These are phyloP conservation scores for Arenicola marina DNA, from an alignment of 2,888 invertebrate genomes.

Conservation along the genomic window DNA sequence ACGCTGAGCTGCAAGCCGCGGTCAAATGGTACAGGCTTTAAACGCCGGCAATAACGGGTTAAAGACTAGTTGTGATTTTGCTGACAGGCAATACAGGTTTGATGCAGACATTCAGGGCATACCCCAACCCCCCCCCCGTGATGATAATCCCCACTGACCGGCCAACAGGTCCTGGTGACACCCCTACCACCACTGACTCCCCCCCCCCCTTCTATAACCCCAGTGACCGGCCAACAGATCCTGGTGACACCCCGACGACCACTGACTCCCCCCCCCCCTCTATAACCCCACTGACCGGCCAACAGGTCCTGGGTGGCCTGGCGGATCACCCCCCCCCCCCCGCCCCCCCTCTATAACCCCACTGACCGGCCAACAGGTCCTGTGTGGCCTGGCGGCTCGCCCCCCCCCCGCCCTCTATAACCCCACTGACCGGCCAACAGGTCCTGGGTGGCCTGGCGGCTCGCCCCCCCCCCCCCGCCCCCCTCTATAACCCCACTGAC, in stretches of 20 bases:
- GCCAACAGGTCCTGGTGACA: too few species aligned
- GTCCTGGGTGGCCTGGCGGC: constrained; percentile 19
- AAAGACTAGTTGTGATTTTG: not conserved
- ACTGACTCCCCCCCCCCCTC: too few species aligned
- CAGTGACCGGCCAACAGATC: constrained; percentile 17
- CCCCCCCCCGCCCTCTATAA: constrained; percentile 45
- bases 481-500: too few species aligned
- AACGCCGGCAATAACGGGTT: not conserved
- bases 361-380: constrained; percentile 17
- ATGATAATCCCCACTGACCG: too few species aligned
- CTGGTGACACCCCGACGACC: constrained; percentile 19
- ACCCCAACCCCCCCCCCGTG: too few species aligned
- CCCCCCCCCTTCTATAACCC: too few species aligned
- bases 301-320: too few species aligned
- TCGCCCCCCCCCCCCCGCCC: constrained; percentile 48
- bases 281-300: too few species aligned
- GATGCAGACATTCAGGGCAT: too few species aligned
- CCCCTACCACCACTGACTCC: too few species aligned
- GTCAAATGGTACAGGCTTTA: not conserved
- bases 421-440: constrained; percentile 16
- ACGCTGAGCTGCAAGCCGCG: not conserved
- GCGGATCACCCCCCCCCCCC: too few species aligned
- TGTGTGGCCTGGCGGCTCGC: constrained; percentile 28
- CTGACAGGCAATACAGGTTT: not conserved
- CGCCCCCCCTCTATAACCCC: too few species aligned